Conservation (phyloP, 2,888 invertebrate genomes). For the Tinea trinotella region DNA sequence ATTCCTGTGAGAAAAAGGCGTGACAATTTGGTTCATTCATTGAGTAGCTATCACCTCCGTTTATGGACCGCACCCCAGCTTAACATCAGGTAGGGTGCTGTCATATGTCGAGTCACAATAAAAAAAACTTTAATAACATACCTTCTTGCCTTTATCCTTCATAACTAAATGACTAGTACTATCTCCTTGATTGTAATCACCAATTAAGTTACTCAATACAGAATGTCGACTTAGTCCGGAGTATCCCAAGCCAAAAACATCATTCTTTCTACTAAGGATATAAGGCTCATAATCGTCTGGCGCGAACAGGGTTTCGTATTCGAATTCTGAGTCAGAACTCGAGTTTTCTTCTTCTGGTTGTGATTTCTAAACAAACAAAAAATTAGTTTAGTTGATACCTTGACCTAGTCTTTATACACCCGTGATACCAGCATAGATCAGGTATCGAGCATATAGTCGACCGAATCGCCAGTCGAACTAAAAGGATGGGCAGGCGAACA, state of each 20-base stretch:
- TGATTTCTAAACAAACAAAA: conserved; percentile 29
- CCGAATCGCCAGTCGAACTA: no score
- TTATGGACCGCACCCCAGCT: no score
- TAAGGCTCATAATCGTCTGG: conserved; percentile 87
- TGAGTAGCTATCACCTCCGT: no score
- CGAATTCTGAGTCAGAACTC: conserved; percentile 63
- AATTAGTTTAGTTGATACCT: no score
- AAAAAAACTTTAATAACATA: conserved; percentile 25
- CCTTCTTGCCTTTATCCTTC: conserved; percentile 63
- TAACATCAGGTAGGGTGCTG: no score
- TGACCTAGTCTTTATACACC: no score
- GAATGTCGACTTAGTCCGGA: conserved; percentile 78
- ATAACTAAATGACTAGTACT: conserved; percentile 50
- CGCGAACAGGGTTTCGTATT: conserved; percentile 76
- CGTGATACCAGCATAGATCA: no score
- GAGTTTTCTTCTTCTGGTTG: conserved; percentile 29
- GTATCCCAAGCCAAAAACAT: conserved; percentile 87
- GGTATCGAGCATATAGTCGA: no score
- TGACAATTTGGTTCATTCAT: no score
- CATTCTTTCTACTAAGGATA: conserved; percentile 80
- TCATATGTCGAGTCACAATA: no score
- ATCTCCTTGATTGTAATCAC: conserved; percentile 39
- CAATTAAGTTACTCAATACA: conserved; percentile 58
- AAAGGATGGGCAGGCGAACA: no score
- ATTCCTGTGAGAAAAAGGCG: no score